phyloP scores from a whole-genome alignment of 1,140 invertebrate species.

The Drosophila miranda region DNA sequence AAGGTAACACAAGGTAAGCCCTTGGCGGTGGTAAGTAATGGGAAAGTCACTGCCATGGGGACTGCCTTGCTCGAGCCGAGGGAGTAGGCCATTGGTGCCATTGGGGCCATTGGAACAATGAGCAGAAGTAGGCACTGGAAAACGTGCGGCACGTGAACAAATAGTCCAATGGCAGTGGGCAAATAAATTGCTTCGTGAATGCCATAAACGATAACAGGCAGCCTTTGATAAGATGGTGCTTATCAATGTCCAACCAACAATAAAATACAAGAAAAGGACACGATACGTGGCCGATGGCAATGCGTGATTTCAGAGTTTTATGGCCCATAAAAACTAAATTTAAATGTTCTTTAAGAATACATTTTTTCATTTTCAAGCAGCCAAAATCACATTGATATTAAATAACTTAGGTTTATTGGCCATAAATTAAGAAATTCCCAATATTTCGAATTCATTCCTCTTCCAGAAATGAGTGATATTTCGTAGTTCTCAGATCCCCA shows the following conservation, averaged over 20 bases:
- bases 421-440: slow-evolving; percentile 40
- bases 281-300: slow-evolving; percentile 21
- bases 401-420: slow-evolving; percentile 30
- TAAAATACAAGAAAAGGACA: slow-evolving; percentile 33
- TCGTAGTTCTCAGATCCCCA: slow-evolving; percentile 40
- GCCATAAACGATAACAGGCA: slow-evolving; percentile 42
- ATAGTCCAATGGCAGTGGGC: slow-evolving; percentile 22
- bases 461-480: not conserved
- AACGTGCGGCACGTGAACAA: slow-evolving; percentile 62
- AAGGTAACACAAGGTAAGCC: slow-evolving; percentile 11
- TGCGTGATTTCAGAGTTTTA: slow-evolving; percentile 31
- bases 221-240: slow-evolving; percentile 36
- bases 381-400: slow-evolving; percentile 5
- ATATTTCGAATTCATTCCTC: slow-evolving; percentile 1
- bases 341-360: slow-evolving; percentile 18
- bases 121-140: slow-evolving; percentile 18
- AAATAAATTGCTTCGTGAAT: slow-evolving; percentile 46
- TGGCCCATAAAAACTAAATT: slow-evolving; percentile 36
- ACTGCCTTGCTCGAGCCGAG: slow-evolving; percentile 18
- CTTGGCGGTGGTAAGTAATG: slow-evolving; percentile 26
- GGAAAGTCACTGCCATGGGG: slow-evolving; percentile 41
- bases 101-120: slow-evolving; percentile 15
- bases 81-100: slow-evolving; percentile 18
- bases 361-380: not conserved
- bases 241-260: slow-evolving; percentile 53